Evolutionary conservation across 2,113 vertebrate genomes (phyloP).

Genomic region (Alouatta palliata): DNA sequence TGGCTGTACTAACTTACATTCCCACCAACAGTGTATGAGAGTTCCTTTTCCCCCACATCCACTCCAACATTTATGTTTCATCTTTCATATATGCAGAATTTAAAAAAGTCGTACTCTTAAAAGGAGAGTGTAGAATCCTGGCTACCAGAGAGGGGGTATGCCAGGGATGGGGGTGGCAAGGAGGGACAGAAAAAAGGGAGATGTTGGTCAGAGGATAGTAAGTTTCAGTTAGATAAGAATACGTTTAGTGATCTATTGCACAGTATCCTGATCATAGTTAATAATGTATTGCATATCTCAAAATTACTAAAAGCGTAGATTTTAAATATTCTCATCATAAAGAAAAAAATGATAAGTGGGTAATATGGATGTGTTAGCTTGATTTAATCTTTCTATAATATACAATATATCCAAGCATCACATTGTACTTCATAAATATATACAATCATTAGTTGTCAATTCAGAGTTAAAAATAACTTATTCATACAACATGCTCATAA

Average conservation of each 20-base stretch:
- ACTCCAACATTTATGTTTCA: not conserved
- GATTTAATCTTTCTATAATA: not conserved
- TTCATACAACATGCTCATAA: not conserved
- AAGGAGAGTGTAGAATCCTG: not conserved
- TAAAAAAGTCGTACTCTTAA: not conserved
- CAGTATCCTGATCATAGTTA: not conserved
- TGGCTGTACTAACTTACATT: not conserved
- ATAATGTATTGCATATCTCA: not conserved
- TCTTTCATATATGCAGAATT: not conserved
- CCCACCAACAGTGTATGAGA: not conserved
- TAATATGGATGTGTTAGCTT: not conserved
- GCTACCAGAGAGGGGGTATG: not conserved
- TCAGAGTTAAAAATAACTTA: not conserved
- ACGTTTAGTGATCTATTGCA: not conserved
- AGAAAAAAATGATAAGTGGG: not conserved
- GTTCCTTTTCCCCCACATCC: not conserved
- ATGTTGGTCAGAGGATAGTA: not conserved
- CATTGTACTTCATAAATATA: not conserved
- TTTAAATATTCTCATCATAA: not conserved
- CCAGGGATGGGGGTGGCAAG: rapidly evolving
- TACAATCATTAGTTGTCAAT: not conserved
- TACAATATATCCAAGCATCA: not conserved
- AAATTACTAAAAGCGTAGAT: not conserved
- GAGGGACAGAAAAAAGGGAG: not conserved
- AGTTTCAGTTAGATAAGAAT: not conserved